Evolutionary conservation across 2,113 vertebrate species (phyloP).

Genomic region (Oriolus oriolus): DNA sequence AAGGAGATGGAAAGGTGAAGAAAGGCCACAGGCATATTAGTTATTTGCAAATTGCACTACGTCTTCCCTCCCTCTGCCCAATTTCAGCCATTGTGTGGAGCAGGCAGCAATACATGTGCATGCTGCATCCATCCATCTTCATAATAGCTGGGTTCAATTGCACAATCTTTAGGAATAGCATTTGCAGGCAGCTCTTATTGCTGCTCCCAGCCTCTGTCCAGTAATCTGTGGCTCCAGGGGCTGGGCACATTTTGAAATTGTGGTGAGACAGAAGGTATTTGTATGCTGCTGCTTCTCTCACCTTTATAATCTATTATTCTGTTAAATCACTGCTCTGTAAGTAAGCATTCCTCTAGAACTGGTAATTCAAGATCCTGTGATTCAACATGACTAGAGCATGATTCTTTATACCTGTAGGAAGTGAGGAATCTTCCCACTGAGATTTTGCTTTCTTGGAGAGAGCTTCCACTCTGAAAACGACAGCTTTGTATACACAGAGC

Average conservation of each 20-base stretch:
- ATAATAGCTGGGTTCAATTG: not conserved
- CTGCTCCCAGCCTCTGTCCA: not conserved
- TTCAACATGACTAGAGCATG: not conserved
- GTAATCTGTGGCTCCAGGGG: not conserved
- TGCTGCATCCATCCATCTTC: not conserved
- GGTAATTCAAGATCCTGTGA: not conserved
- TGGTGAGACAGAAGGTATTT: not conserved
- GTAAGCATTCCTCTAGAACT: not conserved
- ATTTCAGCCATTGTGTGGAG: not conserved
- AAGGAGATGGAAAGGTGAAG: not conserved
- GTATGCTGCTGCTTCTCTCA: not conserved
- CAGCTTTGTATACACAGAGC: not conserved
- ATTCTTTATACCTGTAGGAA: not conserved
- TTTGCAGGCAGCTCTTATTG: not conserved
- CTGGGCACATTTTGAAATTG: not conserved
- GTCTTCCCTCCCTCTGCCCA: not conserved
- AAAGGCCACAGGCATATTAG: not conserved
- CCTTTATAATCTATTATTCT: not conserved
- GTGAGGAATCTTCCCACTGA: not conserved
- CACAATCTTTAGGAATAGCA: not conserved
- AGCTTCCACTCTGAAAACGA: not conserved
- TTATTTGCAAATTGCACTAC: not conserved
- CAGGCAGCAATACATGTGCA: not conserved
- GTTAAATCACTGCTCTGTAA: not conserved
- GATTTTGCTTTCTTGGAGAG: not conserved